Base-by-base conservation (phyloP, 2,797 vertebrate species). In the Neosilurus hyrtlii region DNA sequence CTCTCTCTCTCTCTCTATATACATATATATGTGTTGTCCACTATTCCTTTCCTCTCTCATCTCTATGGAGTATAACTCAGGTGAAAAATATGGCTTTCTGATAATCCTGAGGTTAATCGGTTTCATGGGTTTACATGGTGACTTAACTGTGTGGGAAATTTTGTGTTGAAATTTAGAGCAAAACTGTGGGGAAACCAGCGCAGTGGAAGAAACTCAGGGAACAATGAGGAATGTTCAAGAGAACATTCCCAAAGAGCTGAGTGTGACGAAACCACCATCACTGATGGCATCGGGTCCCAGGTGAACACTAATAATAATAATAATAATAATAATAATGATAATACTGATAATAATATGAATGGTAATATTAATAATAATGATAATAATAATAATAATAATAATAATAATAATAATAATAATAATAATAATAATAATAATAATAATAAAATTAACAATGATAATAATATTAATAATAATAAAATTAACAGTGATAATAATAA, bases 281-380 rank as follows among this genome's bases (percentile, higher is more conserved):
- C 43, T 43, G 4, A 43, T 43, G 43, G 43, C 43, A 43, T 43
- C 80, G 7, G 87, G 90, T 3, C 94, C 93, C 71, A 89, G 90
- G 90, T 90, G 30, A 86, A 22, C 0, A 14, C 20, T 26, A 22
- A 59, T 26, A 6, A 65, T 65, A 65, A 22, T 43, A 68, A 37
- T 16, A 66, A 16, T 35, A 8, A 16, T 22, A 49, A 62, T 18
- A 70, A 70, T n/a, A 43, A 70, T 62, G 0, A 65, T 7, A 30
- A 6, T 37, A n/a, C n/a, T n/a, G n/a, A n/a, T n/a, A 43, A 49
- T 70, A 3, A 37, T 43, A 49, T n/a, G n/a, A n/a, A n/a, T 24
- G 11, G 26, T 63, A 63, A 20, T 30, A 67, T 16, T 14, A 65
- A 15, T 30, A 6, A 15, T 20, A 49, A 61, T 16, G 43, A 68